A percentile compares a stretch with the other conserved stretches of the same genome.
These are phyloP conservation scores for Nesometra sesokonis DNA, from an alignment of 35 echinoderm and acorn worm genomes.

Conservation along the genomic window DNA sequence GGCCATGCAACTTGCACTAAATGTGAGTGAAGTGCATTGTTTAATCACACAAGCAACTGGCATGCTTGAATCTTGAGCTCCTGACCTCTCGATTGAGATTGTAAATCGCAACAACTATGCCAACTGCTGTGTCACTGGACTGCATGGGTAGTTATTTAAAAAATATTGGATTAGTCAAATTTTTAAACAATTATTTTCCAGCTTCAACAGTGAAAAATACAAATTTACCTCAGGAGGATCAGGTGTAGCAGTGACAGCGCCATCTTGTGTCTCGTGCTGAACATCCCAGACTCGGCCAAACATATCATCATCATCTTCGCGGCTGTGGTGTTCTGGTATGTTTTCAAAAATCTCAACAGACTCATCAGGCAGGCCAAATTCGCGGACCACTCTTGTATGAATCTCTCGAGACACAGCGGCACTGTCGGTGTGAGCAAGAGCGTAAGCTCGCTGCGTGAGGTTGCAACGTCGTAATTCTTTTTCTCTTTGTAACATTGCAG, in stretches of 20 bases:
- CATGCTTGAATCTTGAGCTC: too few species aligned
- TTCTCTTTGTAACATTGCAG: conserved; percentile 78
- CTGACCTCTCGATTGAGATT: too few species aligned
- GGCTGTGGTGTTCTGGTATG: conserved; percentile 9
- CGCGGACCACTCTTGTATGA: conserved; percentile 69
- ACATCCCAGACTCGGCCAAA: conserved; percentile 27
- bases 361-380: conserved; percentile 94
- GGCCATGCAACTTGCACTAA: too few species aligned
- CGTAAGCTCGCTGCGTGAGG: conserved; percentile 58
- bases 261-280: background rate
- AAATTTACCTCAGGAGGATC: conserved; percentile 72
- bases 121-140: too few species aligned
- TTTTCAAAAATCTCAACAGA: conserved; percentile 83
- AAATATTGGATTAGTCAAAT: too few species aligned
- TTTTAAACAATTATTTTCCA: too few species aligned
- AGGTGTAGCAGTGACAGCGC: conserved; percentile 33
- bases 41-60: too few species aligned
- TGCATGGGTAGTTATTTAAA: too few species aligned
- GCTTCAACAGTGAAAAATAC: too few species aligned
- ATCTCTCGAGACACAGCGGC: conserved; percentile 49
- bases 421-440: conserved; percentile 63
- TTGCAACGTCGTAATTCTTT: conserved; percentile 73
- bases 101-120: too few species aligned
- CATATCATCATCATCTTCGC: conserved; percentile 30
- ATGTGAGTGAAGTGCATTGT: too few species aligned